phyloP scores from a whole-genome alignment of 2,797 vertebrate species.

The Channa striata region DNA sequence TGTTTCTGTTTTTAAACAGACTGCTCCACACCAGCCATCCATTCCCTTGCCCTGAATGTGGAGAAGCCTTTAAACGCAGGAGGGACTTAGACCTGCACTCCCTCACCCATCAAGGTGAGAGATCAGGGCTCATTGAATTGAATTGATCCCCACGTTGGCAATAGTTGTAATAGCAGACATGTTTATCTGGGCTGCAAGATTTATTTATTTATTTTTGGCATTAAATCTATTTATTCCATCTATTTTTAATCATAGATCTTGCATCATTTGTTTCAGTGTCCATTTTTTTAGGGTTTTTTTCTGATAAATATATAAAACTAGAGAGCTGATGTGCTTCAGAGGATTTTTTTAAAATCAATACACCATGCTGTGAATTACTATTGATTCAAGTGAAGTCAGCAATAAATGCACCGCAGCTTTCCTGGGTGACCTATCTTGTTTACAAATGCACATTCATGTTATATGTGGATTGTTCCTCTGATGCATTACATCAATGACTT shows the following conservation, averaged over 20 bases:
- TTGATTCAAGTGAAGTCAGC: conserved; percentile 61
- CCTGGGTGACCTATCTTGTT: conserved; percentile 47
- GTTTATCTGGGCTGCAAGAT: not conserved
- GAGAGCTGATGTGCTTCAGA: conserved; percentile 21
- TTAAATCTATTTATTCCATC: conserved; percentile 6
- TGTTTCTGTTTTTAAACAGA: conserved; percentile 62
- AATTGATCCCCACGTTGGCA: too few relatives aligned
- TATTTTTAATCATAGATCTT: not conserved
- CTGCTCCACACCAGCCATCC: conserved; percentile 92
- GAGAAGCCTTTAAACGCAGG: conserved; percentile 89
- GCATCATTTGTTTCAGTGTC: not conserved
- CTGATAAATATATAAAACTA: conserved; percentile 24
- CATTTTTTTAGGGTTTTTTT: not conserved
- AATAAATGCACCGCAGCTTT: conserved; percentile 46
- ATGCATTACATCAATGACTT: conserved; percentile 74
- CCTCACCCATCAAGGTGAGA: conserved; percentile 88
- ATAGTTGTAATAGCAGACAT: too few relatives aligned
- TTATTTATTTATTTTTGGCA: not conserved
- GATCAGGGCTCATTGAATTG: conserved; percentile 3
- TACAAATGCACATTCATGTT: conserved; percentile 47
- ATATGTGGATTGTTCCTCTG: conserved; percentile 44
- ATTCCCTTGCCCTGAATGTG: conserved; percentile 89
- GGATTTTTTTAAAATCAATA: conserved; percentile 59
- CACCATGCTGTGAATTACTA: conserved; percentile 57
- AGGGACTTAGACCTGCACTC: conserved; percentile 92